Conservation (phyloP, 2,797 vertebrate species). For the Champsocephalus esox region DNA sequence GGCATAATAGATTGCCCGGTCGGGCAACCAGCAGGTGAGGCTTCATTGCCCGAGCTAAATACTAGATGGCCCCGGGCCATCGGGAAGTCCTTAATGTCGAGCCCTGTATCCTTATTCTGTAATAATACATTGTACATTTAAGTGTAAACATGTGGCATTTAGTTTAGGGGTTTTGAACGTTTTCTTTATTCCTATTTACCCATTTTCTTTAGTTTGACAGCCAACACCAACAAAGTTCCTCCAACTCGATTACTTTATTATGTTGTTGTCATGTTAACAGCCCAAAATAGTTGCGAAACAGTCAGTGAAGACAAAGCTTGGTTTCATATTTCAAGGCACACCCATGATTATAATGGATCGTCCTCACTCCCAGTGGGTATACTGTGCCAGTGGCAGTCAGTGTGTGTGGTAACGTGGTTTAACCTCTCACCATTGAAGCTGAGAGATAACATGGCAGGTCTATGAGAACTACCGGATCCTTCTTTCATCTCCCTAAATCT, state of each 20-base stretch:
- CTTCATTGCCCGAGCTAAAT: no score
- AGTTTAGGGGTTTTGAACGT: neutral
- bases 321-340: conserved; percentile 1
- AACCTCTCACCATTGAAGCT: conserved; percentile 5
- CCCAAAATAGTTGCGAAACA: conserved; percentile 3
- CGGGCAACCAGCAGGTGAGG: no score
- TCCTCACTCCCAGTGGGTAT: neutral
- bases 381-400: neutral
- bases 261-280: conserved; percentile 3
- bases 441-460: conserved; percentile 7
- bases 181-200: neutral
- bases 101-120: no score
- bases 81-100: no score
- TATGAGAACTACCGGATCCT: conserved; percentile 25
- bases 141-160: neutral
- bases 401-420: conserved; percentile 7
- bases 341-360: neutral
- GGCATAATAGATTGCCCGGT: no score
- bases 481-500: conserved; percentile 3
- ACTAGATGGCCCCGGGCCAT: no score
- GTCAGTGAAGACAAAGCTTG: neutral
- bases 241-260: neutral
- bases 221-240: neutral
- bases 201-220: neutral
- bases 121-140: neutral